Evolutionary conservation across 1,140 invertebrate species (phyloP).

Genomic region (Sitobion miscanthi): DNA sequence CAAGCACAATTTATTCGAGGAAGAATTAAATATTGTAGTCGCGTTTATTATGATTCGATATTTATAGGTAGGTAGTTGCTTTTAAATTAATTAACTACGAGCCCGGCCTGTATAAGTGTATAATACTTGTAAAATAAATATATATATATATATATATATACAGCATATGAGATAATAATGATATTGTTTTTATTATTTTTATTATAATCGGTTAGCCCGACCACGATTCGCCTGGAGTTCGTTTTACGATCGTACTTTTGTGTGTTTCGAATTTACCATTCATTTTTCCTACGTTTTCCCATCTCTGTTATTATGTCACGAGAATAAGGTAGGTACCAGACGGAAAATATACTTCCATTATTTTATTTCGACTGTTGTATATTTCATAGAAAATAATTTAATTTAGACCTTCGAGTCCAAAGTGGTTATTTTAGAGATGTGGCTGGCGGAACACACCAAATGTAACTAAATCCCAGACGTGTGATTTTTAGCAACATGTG

Average conservation of each 20-base stretch:
- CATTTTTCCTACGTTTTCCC: not conserved
- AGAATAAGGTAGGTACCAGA: not conserved
- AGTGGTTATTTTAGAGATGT: not conserved
- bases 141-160: not conserved
- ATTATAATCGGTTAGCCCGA: not conserved
- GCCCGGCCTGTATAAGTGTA: not conserved
- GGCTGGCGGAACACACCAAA: not conserved
- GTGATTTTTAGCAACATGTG: constrained; percentile 9
- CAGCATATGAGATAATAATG: not conserved
- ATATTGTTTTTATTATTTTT: not conserved
- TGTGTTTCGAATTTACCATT: not conserved
- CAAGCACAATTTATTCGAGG: not conserved
- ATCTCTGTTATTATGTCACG: not conserved
- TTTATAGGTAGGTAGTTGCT: not conserved
- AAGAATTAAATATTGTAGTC: not conserved
- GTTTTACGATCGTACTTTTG: not conserved
- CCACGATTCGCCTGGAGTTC: not conserved
- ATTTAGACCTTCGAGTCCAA: constrained; percentile 9
- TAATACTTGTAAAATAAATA: not conserved
- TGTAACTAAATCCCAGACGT: constrained; percentile 6
- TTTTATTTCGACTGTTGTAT: not conserved
- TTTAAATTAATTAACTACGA: not conserved
- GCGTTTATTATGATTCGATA: not conserved
- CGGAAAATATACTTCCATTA: not conserved
- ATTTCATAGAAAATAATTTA: constrained; percentile 4